phyloP scores from a whole-genome alignment of 1,140 invertebrate genomes.

The Aphaenogaster floridana region DNA sequence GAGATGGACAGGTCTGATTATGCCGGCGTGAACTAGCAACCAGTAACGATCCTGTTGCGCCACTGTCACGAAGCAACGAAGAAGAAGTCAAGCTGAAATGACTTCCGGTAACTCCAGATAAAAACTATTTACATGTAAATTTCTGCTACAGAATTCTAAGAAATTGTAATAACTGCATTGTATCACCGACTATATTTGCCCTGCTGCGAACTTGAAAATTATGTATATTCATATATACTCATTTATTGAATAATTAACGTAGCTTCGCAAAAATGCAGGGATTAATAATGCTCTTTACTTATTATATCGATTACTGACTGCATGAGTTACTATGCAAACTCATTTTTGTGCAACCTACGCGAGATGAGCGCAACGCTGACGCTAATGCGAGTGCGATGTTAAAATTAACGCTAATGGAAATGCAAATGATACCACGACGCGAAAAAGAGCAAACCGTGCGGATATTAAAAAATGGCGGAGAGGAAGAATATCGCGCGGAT shows the following conservation, averaged over 20 bases:
- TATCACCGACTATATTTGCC: background rate
- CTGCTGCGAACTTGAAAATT: background rate
- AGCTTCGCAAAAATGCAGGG: background rate
- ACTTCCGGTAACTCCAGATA: slow-evolving; percentile 50
- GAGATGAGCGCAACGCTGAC: slow-evolving; percentile 27
- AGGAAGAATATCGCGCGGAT: slow-evolving; percentile 69
- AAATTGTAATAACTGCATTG: slow-evolving; percentile 48
- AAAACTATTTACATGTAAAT: slow-evolving; percentile 63
- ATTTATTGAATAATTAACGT: slow-evolving; percentile 35
- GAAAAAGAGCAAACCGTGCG: slow-evolving; percentile 21
- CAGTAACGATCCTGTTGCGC: slow-evolving; percentile 45
- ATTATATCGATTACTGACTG: slow-evolving; percentile 1
- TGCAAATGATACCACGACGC: slow-evolving; percentile 29
- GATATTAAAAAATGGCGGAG: slow-evolving; percentile 71
- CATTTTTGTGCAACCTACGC: slow-evolving; percentile 40
- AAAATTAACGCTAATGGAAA: slow-evolving; percentile 54
- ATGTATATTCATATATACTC: background rate
- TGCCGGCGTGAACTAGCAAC: slow-evolving; percentile 34
- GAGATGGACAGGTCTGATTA: slow-evolving; percentile 65
- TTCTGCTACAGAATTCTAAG: slow-evolving; percentile 42
- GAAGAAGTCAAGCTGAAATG: slow-evolving; percentile 46
- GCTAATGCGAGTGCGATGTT: slow-evolving; percentile 29
- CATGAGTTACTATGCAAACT: background rate
- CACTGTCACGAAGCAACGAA: slow-evolving; percentile 44
- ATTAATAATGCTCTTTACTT: slow-evolving; percentile 25